Percentiles rank a stretch among this genome's conserved stretches.
These are phyloP conservation scores for Battus philenor DNA, from an alignment of 1,140 invertebrate species.

Conservation along the genomic window DNA sequence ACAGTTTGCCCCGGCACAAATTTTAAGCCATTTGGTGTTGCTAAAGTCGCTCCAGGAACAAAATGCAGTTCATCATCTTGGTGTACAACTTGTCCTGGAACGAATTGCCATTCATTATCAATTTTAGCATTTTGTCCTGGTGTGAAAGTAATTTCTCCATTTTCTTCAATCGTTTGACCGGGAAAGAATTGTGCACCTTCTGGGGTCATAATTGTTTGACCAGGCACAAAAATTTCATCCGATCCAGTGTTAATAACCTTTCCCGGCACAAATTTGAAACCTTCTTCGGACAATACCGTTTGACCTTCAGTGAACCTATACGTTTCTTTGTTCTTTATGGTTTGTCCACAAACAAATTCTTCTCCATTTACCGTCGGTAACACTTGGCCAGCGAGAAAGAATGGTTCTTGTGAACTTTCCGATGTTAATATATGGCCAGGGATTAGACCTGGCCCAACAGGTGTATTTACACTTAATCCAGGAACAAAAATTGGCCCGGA, in stretches of 20 bases:
- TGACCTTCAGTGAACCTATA: constrained; percentile 81
- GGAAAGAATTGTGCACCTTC: constrained; percentile 79
- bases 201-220: constrained; percentile 80
- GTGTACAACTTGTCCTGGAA: constrained; percentile 78
- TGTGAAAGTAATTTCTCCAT: constrained; percentile 78
- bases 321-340: constrained; percentile 78
- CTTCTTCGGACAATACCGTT: constrained; percentile 79
- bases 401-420: constrained; percentile 76
- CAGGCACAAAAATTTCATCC: constrained; percentile 79
- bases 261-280: constrained; percentile 82
- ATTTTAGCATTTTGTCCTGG: constrained; percentile 80
- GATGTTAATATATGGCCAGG: constrained; percentile 82
- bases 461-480: constrained; percentile 82
- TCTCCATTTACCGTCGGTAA: constrained; percentile 78
- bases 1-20: constrained; percentile 82
- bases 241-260: constrained; percentile 71
- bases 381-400: constrained; percentile 82
- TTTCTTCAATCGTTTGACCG: constrained; percentile 77
- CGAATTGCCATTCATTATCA: constrained; percentile 77
- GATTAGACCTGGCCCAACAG: constrained; percentile 80
- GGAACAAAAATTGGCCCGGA: constrained; percentile 82
- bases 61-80: constrained; percentile 76
- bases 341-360: constrained; percentile 82
- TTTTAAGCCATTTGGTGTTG: constrained; percentile 79
- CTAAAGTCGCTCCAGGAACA: constrained; percentile 79